A percentile compares a stretch with the other conserved stretches of the same genome.
Evolutionary conservation across 2,113 vertebrate species (phyloP).

Genomic region (Girardinichthys multiradiatus): DNA sequence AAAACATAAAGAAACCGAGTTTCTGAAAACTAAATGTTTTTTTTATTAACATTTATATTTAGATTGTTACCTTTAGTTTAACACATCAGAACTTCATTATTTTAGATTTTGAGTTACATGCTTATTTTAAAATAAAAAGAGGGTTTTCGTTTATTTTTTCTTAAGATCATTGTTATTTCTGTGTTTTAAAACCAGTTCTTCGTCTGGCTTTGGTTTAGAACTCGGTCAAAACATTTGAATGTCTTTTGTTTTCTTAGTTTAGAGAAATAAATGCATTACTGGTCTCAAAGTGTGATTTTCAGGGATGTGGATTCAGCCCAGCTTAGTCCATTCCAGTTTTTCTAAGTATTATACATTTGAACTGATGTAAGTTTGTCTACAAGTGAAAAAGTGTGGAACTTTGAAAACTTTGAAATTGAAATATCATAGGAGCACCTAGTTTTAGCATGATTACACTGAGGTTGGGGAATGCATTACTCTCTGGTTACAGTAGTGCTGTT

Average conservation of each 20-base stretch:
- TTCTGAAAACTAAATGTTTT: neutral
- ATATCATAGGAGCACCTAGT: neutral
- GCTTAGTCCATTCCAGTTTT: no score
- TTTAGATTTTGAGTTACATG: neutral
- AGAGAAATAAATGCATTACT: neutral
- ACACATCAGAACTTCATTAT: no score
- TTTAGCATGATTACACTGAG: neutral
- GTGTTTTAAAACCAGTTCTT: no score
- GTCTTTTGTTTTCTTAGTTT: no score
- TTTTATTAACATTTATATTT: neutral
- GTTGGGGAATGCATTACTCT: neutral
- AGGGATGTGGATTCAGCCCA: no score
- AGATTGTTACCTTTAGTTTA: neutral
- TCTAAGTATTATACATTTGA: no score
- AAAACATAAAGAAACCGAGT: neutral
- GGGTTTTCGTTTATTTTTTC: neutral
- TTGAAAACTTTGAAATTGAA: neutral
- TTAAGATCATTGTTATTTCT: neutral
- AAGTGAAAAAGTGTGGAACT: neutral
- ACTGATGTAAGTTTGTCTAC: no score
- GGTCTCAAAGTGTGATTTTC: neutral
- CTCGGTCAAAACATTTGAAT: no score
- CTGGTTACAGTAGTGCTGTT: neutral
- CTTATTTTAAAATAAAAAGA: neutral
- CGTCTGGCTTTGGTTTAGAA: no score